These are phyloP conservation scores for Perognathus longimembris DNA, from an alignment of 2,113 vertebrate species.

Conservation along the genomic window DNA sequence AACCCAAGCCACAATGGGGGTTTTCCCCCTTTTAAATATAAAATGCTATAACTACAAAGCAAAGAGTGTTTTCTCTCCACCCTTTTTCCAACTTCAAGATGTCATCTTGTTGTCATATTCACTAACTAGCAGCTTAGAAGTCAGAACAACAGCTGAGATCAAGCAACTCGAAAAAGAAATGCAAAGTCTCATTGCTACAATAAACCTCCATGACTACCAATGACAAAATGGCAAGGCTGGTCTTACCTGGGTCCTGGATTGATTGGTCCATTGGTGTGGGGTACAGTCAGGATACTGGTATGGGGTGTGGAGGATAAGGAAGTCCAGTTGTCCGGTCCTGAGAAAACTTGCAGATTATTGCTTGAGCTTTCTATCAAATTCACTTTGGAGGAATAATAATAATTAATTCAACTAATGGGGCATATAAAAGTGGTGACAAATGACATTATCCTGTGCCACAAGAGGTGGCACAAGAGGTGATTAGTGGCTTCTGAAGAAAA, in stretches of 20 bases:
- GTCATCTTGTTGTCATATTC: not conserved
- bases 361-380: constrained; percentile 88
- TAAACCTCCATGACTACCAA: not conserved
- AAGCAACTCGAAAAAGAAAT: not conserved
- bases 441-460: not conserved
- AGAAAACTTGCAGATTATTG: constrained; percentile 90
- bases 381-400: constrained; percentile 76
- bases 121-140: not conserved
- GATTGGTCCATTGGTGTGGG: constrained; percentile 82
- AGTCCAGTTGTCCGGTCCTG: constrained; percentile 91
- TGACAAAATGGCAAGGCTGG: rapidly evolving
- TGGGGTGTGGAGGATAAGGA: constrained; percentile 88
- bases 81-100: not conserved
- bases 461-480: no score
- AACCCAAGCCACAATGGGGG: not conserved
- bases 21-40: not conserved
- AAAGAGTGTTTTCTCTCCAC: not conserved
- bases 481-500: not conserved
- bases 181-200: not conserved
- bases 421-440: not conserved
- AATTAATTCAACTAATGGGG: constrained; percentile 45
- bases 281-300: constrained; percentile 86
- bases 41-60: not conserved
- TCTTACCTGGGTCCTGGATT: constrained; percentile 89
- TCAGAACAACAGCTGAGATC: not conserved